Conservation (phyloP, 2,888 invertebrate species). For the Lomographa bimaculata region DNA sequence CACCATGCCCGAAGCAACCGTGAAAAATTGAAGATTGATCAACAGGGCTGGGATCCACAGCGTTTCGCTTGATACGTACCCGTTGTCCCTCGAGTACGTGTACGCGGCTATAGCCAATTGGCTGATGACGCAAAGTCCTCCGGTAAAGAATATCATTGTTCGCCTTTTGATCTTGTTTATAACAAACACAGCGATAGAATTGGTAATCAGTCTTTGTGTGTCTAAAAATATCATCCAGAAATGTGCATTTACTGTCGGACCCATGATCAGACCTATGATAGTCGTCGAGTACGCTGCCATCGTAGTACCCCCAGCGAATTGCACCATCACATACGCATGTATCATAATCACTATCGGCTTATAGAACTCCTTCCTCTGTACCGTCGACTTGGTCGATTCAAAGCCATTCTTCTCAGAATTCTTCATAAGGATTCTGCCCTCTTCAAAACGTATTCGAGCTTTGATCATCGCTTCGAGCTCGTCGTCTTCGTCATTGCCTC, state of each 20-base stretch:
- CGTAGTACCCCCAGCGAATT: constrained; percentile 86
- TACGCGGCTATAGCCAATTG: constrained; percentile 78
- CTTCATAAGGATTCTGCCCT: constrained; percentile 37
- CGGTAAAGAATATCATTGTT: constrained; percentile 83
- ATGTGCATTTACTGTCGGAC: constrained; percentile 82
- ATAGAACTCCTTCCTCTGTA: constrained; percentile 73
- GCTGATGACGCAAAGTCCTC: constrained; percentile 79
- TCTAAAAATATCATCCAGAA: constrained; percentile 86
- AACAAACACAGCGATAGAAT: constrained; percentile 82
- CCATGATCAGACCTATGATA: constrained; percentile 81
- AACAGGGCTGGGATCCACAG: constrained; percentile 73
- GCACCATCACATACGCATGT: constrained; percentile 84
- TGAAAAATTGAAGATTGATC: constrained; percentile 79
- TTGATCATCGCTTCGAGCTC: constrained; percentile 61
- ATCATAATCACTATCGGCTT: constrained; percentile 83
- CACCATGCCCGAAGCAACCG: constrained; percentile 82
- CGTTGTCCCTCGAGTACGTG: constrained; percentile 51
- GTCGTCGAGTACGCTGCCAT: constrained; percentile 86
- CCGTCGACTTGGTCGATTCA: constrained; percentile 36
- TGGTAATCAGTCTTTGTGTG: constrained; percentile 81
- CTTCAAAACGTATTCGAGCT: constrained; percentile 46
- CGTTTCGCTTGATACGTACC: constrained; percentile 47
- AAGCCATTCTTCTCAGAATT: constrained; percentile 30
- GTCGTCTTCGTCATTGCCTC: constrained; percentile 73
- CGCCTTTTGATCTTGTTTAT: constrained; percentile 84